Evolutionary conservation across 1,140 invertebrate genomes (phyloP), one percentile per base, ranked within the genome.

Genomic region (Drosophila lacertosa): DNA sequence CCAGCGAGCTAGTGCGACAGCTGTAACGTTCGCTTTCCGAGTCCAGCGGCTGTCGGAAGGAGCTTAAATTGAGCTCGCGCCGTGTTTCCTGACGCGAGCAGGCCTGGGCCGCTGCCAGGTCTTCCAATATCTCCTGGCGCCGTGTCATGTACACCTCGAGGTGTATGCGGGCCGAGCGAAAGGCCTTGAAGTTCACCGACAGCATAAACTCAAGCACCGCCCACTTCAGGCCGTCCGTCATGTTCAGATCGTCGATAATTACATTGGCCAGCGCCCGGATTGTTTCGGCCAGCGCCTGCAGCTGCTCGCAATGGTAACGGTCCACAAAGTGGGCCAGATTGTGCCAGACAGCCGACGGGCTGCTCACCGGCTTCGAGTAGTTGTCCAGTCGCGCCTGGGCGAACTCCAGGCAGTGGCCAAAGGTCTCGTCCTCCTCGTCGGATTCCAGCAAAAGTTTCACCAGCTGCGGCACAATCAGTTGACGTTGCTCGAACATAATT

Each of bases 131-230:
- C 1, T n/a, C 10, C 0, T 11, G 44, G 0, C 64, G 15, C 3
- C 39, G 18, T 3, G 10, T 0, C 6, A 44, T 29, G 15, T 47
- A 62, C 0, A 59, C 47, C 0, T n/a, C 7, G 0, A 18, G 1
- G 10, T 74, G 47, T 4, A 29, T 15, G 20, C 20, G 60, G 0
- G 42, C 26, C 0, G 33, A 9, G 2, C 16, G 22, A 13, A 79
- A 77, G 0, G 60, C 51, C 4, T 50, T 20, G 18, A n/a, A 71
- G 40, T 66, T 78, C 2, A 74, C 77, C 0, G 44, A 66, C 1
- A 79, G 60, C 71, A 79, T 16, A 33, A 79, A 78, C 2, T 78
- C 74, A 0, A 79, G 2, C 0, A 74, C 2, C 0, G 32, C 13
- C 50, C 62, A 63, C 15, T 67, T 54, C 0, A 70, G 13, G 2